These are phyloP conservation scores for Ellobium chinense DNA, from an alignment of 2,888 invertebrate genomes.

Conservation along the genomic window DNA sequence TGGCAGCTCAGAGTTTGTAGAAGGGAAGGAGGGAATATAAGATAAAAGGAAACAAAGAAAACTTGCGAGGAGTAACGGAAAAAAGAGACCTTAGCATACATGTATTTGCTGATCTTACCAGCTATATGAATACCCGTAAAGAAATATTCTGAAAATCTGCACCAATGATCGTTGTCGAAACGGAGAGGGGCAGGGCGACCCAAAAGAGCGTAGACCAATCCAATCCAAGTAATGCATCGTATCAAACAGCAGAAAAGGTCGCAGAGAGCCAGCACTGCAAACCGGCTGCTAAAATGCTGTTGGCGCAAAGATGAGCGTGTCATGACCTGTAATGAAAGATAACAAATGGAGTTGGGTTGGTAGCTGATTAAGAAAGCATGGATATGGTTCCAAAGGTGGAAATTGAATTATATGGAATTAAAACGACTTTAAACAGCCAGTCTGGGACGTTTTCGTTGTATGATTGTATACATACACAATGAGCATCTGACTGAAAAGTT, in stretches of 20 bases:
- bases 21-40: background rate
- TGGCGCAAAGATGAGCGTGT: slow-evolving; percentile 31
- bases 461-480: too few species aligned
- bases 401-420: too few species aligned
- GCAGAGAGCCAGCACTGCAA: slow-evolving; percentile 22
- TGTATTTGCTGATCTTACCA: background rate
- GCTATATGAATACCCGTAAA: slow-evolving; percentile 35
- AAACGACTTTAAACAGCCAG: too few species aligned
- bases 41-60: background rate
- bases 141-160: slow-evolving; percentile 28
- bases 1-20: background rate
- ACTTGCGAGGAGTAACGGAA: background rate
- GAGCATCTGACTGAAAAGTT: too few species aligned
- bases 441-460: too few species aligned
- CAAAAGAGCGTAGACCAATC: slow-evolving; percentile 2
- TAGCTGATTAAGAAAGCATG: too few species aligned
- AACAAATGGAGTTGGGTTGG: too few species aligned
- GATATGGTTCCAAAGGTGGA: too few species aligned
- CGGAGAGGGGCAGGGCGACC: slow-evolving; percentile 9
- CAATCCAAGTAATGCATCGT: slow-evolving; percentile 22
- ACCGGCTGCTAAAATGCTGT: slow-evolving; percentile 25
- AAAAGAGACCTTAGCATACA: background rate
- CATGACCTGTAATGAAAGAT: slow-evolving; percentile 29
- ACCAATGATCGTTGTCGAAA: slow-evolving; percentile 9
- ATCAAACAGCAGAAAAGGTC: slow-evolving; percentile 40